Conservation (phyloP, 2,888 invertebrate species). For the Napeogenes sylphis region DNA sequence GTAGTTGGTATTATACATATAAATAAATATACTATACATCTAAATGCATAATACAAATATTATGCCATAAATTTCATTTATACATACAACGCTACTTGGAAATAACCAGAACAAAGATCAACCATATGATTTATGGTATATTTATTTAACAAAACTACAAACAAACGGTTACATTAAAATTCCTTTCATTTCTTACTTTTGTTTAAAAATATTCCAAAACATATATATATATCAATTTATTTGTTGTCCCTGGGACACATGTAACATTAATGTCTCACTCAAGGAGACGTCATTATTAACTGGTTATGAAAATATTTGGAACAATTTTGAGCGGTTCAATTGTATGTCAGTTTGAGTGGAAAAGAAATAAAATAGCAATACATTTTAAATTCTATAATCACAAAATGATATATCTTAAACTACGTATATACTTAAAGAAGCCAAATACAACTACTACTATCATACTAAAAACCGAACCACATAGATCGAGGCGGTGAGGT, state of each 20-base stretch:
- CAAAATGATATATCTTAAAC: too few relatives aligned
- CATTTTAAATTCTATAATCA: too few relatives aligned
- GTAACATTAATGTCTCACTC: slow-evolving; percentile 8
- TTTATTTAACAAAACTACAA: background rate
- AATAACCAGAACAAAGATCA: slow-evolving; percentile 2
- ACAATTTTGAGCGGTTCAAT: too few relatives aligned
- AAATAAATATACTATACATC: too few relatives aligned
- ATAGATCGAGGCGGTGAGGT: too few relatives aligned
- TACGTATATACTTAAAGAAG: too few relatives aligned
- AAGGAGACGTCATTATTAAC: slow-evolving; percentile 8
- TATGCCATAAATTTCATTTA: background rate
- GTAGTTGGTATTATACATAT: too few relatives aligned
- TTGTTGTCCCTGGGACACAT: slow-evolving; percentile 20
- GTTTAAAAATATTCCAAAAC: slow-evolving; percentile 17
- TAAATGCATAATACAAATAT: background rate
- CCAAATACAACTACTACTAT: too few relatives aligned
- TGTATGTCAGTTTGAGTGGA: too few relatives aligned
- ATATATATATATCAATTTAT: slow-evolving; percentile 23
- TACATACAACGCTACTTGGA: background rate
- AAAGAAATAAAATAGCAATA: too few relatives aligned
- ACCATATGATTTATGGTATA: too few relatives aligned
- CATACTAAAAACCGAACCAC: too few relatives aligned
- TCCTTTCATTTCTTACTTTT: slow-evolving; percentile 1
- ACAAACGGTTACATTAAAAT: slow-evolving; percentile 6
- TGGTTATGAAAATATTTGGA: background rate